Conservation (phyloP, 2,888 invertebrate species). For the Catonia carolina region DNA sequence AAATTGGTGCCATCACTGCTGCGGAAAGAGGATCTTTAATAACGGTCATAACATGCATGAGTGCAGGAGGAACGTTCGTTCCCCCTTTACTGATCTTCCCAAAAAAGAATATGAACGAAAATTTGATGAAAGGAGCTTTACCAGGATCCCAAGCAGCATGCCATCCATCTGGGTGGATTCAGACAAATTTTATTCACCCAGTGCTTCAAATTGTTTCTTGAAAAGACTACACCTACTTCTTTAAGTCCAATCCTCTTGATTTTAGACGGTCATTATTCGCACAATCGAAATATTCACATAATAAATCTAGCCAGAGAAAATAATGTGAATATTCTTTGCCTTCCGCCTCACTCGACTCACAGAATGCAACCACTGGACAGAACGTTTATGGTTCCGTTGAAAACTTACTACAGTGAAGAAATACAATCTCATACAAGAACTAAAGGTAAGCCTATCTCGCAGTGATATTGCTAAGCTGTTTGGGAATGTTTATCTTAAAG, state of each 20-base stretch:
- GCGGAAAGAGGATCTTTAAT: constrained; percentile 39
- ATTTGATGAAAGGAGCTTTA: constrained; percentile 37
- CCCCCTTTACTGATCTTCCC: constrained; percentile 40
- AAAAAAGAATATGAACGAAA: constrained; percentile 37
- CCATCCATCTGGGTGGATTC: constrained; percentile 38
- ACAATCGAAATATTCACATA: constrained; percentile 28
- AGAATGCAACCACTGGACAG: too few relatives aligned
- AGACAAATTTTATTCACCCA: constrained; percentile 37
- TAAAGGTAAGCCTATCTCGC: too few relatives aligned
- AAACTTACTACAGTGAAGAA: too few relatives aligned
- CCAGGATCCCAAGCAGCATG: constrained; percentile 34
- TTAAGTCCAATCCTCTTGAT: constrained; percentile 32
- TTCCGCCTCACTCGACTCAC: too few relatives aligned
- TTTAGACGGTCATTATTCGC: constrained; percentile 27
- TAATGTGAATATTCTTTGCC: too few relatives aligned
- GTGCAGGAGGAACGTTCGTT: constrained; percentile 37
- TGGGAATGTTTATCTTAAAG: too few relatives aligned
- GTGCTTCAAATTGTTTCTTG: constrained; percentile 38
- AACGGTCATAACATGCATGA: constrained; percentile 37
- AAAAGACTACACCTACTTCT: constrained; percentile 31
- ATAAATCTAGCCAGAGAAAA: too few relatives aligned
- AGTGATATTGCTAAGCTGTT: too few relatives aligned
- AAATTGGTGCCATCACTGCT: constrained; percentile 38
- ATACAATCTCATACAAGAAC: too few relatives aligned
- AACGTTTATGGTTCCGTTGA: too few relatives aligned